Evolutionary conservation across 2,797 vertebrate genomes (phyloP), one percentile per base, ranked within the genome.

Genomic region (Botia kubotai): DNA sequence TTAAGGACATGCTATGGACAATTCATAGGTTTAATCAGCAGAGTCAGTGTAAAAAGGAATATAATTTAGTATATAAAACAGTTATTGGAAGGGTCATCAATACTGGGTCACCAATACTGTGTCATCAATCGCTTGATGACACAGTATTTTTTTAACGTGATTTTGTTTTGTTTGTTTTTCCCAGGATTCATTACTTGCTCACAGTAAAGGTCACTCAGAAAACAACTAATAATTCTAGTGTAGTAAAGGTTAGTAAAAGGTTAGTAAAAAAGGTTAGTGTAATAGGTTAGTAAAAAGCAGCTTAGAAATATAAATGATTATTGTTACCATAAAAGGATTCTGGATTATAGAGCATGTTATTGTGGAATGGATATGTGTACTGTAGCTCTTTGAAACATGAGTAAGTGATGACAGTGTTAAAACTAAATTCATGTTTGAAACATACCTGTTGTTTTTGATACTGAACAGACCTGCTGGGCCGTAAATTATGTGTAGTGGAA

Each of bases 371-470:
- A 0, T 63, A 46, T 5, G 23, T 46, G 10, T 46, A 46, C 17
- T n/a, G 23, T n/a, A 19, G 26, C n/a, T 75, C n/a, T 66, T 17
- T 29, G 0, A 12, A 57, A 57, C 14, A 26, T 29, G 26, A 29
- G 4, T 52, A 16, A 29, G 33, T n/a, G 21, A 53, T 13, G 3
- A 70, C 23, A 62, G 11, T 29, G 26, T 62, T 62, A 17, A 33
- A 17, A 14, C 26, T 16, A 29, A 13, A 39, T 39, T 26, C 11
- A 21, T 43, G 63, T n/a, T 10, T 29, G 21, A 11, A 43, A 85
- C 6, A 71, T 94, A 99, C 97, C 97, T 98, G 97, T 91, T 96
- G 97, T 90, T 95, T 94, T 88, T 96, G 95, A 91, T 98, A 97
- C 94, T 96, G 96, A 82, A 95, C 93, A 83, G 95, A 94, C 91